phyloP scores from a whole-genome alignment of 2,888 invertebrate species.

The Drosophila kanekoi region DNA sequence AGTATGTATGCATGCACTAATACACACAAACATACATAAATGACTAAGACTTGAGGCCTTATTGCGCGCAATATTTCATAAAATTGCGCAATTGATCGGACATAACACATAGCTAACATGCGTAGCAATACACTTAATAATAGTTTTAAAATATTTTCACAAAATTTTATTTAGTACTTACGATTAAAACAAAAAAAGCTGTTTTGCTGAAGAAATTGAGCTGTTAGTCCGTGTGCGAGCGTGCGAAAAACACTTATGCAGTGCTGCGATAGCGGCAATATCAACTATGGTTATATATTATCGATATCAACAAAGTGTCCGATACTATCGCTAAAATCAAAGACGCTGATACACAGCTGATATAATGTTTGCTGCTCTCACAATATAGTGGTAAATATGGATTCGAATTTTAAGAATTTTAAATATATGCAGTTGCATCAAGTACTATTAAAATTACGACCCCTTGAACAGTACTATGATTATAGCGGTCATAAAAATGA shows the following conservation, averaged over 20 bases:
- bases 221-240: conserved; percentile 41
- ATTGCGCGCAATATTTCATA: background rate
- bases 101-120: background rate
- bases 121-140: background rate
- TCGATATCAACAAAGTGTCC: background rate
- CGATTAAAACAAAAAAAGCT: conserved; percentile 85
- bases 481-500: conserved; percentile 1
- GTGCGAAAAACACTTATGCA: conserved; percentile 51
- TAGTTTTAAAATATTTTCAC: background rate
- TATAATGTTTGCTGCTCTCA: background rate
- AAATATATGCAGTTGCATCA: conserved; percentile 35
- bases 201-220: conserved; percentile 81
- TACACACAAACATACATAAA: conserved; percentile 4
- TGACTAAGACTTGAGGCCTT: conserved; percentile 9
- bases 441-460: conserved; percentile 26
- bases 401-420: conserved; percentile 35
- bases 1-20: conserved; percentile 1
- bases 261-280: conserved; percentile 13
- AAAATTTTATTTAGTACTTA: conserved; percentile 71
- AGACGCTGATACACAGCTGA: background rate
- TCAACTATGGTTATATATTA: background rate
- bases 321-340: conserved; percentile 10
- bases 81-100: background rate
- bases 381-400: conserved; percentile 14
- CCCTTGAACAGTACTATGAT: conserved; percentile 29